Evolutionary conservation across 2,888 invertebrate species (phyloP).

Genomic region (Atrina japonica): DNA sequence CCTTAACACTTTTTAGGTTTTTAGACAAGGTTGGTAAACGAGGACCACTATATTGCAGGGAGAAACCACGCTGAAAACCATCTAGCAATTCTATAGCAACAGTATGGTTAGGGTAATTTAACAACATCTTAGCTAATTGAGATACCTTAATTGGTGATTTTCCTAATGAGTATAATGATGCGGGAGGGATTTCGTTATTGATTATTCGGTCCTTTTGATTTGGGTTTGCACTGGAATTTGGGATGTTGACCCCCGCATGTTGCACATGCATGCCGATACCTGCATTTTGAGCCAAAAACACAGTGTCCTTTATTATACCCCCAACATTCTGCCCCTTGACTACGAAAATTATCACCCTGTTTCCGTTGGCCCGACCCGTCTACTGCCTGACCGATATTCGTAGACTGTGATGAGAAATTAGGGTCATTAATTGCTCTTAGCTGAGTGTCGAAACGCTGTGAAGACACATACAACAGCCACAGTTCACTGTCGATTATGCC

Average conservation of each 20-base stretch:
- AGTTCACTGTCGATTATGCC: not conserved
- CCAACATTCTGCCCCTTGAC: not conserved
- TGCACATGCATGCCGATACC: not conserved
- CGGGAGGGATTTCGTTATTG: not conserved
- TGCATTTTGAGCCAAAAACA: not conserved
- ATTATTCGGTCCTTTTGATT: not conserved
- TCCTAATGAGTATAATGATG: not conserved
- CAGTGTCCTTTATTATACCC: not conserved
- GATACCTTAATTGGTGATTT: not conserved
- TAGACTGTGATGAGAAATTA: too few species aligned
- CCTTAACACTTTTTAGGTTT: not conserved
- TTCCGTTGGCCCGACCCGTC: too few species aligned
- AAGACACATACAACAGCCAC: too few species aligned
- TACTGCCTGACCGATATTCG: too few species aligned
- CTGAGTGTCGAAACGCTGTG: too few species aligned
- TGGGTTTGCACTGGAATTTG: not conserved
- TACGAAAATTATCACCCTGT: not conserved
- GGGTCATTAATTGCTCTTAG: too few species aligned
- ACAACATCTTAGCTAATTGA: not conserved
- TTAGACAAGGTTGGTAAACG: not conserved
- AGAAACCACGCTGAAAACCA: not conserved
- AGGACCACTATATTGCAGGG: not conserved
- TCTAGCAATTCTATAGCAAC: not conserved
- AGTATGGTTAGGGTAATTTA: not conserved
- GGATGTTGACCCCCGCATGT: not conserved